Base-by-base conservation (phyloP, 2,113 vertebrate genomes). In the Esox niger region DNA sequence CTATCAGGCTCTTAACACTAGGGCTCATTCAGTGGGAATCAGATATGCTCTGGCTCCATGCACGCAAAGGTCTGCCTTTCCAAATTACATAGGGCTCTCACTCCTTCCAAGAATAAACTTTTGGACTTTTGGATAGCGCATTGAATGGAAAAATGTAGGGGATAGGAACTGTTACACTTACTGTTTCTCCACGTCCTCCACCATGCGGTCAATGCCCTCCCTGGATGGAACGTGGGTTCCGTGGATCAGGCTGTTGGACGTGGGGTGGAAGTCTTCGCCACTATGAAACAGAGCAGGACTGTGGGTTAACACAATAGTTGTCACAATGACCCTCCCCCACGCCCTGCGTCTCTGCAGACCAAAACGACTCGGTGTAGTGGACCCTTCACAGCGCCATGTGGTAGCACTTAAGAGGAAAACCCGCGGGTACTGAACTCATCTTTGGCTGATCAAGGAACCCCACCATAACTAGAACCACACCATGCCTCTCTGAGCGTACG, bases 131-230 rank as follows among this genome's bases (percentile, higher is more conserved):
- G n/a, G n/a, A n/a, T n/a, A 9, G 61, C 17, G 11, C 30, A 43
- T 62, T 1, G 64, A 66, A 6, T 2, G 17, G 13, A 46, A 2
- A 10, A 65, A 64, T 26, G 35, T 23, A 10, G 55, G 6, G 29
- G 11, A 57, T 6, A 33, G 1, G 10, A 29, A 29, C 25, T 3
- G 11, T 9, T 4, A 43, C 11, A 93, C 96, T 95, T 87, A 99
- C 96, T 99, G 96, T 77, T 96, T 99, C 63, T 98, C 96, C 25
- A 99, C 92, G 61, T 98, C 96, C 0, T 92, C 84, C 43, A 98
- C 96, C 96, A 99, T 97, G 63, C 94, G 94, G 58, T 99, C 94
- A 11, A 99, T 77, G 5, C 95, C 95, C 0, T 94, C 92, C 75
- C 92, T 88, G 21, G 92, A 86, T 0, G 97, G 96, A 33, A 98